These are phyloP conservation scores for Ooceraea biroi DNA, from an alignment of 1,140 invertebrate genomes.

Conservation along the genomic window DNA sequence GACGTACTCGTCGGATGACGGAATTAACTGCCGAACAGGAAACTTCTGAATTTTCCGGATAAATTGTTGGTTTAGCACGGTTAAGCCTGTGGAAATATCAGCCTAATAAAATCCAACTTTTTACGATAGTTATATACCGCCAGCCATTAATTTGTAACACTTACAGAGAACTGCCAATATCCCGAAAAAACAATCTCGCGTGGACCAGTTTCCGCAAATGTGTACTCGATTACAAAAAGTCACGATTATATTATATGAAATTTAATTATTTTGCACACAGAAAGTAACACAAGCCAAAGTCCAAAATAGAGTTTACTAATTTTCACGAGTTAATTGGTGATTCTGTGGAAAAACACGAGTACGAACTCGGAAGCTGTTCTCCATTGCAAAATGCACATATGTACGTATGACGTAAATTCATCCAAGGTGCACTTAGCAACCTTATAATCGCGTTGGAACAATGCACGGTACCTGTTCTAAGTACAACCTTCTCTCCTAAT, in stretches of 20 bases:
- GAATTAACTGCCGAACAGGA: constrained; percentile 32
- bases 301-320: neutral
- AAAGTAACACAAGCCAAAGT: too few species aligned
- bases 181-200: neutral
- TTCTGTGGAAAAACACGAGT: neutral
- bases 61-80: constrained; percentile 23
- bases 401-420: neutral
- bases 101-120: constrained; percentile 28
- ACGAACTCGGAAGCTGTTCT: neutral
- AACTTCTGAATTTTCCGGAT: constrained; percentile 51
- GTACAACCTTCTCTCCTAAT: neutral
- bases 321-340: neutral
- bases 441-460: neutral
- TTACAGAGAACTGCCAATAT: neutral
- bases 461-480: neutral
- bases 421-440: neutral
- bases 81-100: constrained; percentile 45
- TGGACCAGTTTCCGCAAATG: neutral
- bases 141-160: constrained; percentile 28
- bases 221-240: neutral
- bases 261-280: too few species aligned
- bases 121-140: constrained; percentile 15
- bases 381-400: neutral
- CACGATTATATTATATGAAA: neutral
- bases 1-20: constrained; percentile 26